Conservation (phyloP, 2,113 vertebrate species). For the Vulpes vulpes region DNA sequence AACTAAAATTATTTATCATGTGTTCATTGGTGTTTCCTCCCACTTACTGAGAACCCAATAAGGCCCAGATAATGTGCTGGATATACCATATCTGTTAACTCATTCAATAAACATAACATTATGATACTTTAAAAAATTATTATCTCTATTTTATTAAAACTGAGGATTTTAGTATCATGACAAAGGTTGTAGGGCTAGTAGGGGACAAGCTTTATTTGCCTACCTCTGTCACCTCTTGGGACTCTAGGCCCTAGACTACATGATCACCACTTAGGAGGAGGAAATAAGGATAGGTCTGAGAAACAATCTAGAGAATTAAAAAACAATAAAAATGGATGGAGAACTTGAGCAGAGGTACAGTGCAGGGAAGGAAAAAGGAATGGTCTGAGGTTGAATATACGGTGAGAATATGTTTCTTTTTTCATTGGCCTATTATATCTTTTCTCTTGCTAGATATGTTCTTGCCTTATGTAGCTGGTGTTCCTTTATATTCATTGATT, state of each 20-base stretch:
- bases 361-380: neutral
- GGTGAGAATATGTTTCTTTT: neutral
- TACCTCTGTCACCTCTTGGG: neutral
- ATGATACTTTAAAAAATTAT: neutral
- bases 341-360: neutral
- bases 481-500: neutral
- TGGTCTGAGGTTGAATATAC: too few species aligned
- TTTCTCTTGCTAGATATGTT: neutral
- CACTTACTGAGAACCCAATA: neutral
- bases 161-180: neutral
- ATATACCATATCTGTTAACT: neutral
- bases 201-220: neutral
- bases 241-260: neutral
- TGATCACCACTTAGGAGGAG: neutral
- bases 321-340: neutral
- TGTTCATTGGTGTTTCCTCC: neutral
- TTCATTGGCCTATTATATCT: too few species aligned
- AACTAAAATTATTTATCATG: neutral
- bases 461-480: neutral
- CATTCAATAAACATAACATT: neutral
- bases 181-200: neutral
- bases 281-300: neutral
- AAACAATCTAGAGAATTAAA: neutral
- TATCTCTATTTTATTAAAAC: neutral
- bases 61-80: neutral